These are phyloP conservation scores for Micropoecilia bifurca DNA, from an alignment of 2,797 vertebrate genomes.

Conservation along the genomic window DNA sequence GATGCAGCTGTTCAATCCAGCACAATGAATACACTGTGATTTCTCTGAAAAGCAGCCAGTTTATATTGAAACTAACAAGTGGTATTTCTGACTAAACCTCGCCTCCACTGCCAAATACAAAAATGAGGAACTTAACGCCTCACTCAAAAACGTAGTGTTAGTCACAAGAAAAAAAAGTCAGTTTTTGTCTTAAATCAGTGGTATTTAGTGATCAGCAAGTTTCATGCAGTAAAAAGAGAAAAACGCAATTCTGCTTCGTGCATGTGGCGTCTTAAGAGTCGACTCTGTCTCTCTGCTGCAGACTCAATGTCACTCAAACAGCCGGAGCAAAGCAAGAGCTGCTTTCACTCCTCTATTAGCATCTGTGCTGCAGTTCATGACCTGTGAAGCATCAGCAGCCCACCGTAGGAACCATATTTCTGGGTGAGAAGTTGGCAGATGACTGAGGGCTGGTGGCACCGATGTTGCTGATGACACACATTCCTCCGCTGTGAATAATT, in stretches of 20 bases:
- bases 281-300: slow-evolving; percentile 56
- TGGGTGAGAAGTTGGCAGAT: slow-evolving; percentile 38
- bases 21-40: slow-evolving; percentile 19
- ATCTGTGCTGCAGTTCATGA: slow-evolving; percentile 60
- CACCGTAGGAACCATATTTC: slow-evolving; percentile 35
- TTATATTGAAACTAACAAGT: slow-evolving; percentile 27
- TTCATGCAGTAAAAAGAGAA: slow-evolving; percentile 17
- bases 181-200: neutral
- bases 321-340: slow-evolving; percentile 41
- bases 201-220: neutral
- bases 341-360: slow-evolving; percentile 54
- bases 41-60: neutral
- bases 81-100: slow-evolving; percentile 39
- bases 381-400: slow-evolving; percentile 44
- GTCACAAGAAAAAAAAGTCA: neutral
- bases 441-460: slow-evolving; percentile 3
- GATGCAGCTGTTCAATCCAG: neutral
- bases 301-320: slow-evolving; percentile 68
- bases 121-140: slow-evolving; percentile 53
- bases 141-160: fast-evolving
- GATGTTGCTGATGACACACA: slow-evolving; percentile 37
- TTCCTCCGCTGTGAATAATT: slow-evolving; percentile 46
- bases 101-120: slow-evolving; percentile 20
- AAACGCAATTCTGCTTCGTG: slow-evolving; percentile 15
- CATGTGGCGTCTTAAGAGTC: slow-evolving; percentile 36